Evolutionary conservation across 2,888 invertebrate genomes (phyloP).

Genomic region (Plebejus argus): DNA sequence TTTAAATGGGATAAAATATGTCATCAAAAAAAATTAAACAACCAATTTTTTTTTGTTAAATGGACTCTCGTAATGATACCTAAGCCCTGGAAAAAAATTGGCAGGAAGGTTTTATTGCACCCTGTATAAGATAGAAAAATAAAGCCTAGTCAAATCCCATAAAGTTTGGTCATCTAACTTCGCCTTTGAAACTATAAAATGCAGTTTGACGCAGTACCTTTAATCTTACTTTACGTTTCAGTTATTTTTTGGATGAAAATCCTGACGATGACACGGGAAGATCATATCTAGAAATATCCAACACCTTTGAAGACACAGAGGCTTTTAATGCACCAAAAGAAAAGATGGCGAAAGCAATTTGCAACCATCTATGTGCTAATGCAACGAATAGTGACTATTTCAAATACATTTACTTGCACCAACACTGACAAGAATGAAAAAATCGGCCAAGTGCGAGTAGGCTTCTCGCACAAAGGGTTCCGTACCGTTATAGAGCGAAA

Average conservation of each 20-base stretch:
- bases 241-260: constrained; percentile 53
- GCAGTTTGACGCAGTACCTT: background rate
- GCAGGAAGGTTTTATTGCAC: too few relatives aligned
- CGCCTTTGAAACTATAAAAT: background rate
- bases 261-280: constrained; percentile 51
- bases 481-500: background rate
- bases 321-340: constrained; percentile 54
- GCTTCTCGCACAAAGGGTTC: too few relatives aligned
- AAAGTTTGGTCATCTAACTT: background rate
- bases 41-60: too few relatives aligned
- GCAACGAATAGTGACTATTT: constrained; percentile 48
- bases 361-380: constrained; percentile 48
- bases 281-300: constrained; percentile 51
- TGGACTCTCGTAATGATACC: too few relatives aligned
- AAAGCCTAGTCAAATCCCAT: background rate
- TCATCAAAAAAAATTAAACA: too few relatives aligned
- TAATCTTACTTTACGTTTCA: constrained; percentile 43
- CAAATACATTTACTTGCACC: constrained; percentile 59
- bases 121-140: too few relatives aligned
- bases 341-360: constrained; percentile 53
- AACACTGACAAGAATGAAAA: constrained; percentile 37
- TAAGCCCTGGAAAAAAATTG: too few relatives aligned
- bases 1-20: too few relatives aligned
- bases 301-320: constrained; percentile 49
- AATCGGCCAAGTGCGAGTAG: background rate